Evolutionary conservation across 2,888 invertebrate species (phyloP).

Genomic region (Corythucha ciliata): DNA sequence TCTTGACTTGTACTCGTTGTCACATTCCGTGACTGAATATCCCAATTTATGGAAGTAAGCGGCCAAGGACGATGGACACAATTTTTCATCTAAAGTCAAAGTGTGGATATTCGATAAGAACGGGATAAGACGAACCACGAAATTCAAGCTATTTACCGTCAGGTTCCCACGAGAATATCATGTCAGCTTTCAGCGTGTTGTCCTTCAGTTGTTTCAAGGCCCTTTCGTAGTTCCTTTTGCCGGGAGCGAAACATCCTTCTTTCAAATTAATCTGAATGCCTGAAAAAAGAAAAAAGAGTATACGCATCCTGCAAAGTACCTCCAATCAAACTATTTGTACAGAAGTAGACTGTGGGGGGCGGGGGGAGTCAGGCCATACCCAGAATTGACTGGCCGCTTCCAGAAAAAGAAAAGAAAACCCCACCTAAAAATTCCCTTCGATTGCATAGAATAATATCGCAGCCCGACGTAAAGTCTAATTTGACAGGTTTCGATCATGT

Average conservation of each 20-base stretch:
- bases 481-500: too few relatives aligned
- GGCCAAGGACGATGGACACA: slow-evolving; percentile 16
- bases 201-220: slow-evolving; percentile 6
- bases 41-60: slow-evolving; percentile 13
- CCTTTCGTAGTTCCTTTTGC: slow-evolving; percentile 20
- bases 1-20: slow-evolving; percentile 7
- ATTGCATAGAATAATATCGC: too few relatives aligned
- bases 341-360: too few relatives aligned
- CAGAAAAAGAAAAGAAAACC: too few relatives aligned
- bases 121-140: not conserved
- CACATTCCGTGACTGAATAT: slow-evolving; percentile 4
- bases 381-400: too few relatives aligned
- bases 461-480: too few relatives aligned
- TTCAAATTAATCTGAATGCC: slow-evolving; percentile 16
- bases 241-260: slow-evolving; percentile 18
- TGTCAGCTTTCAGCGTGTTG: not conserved
- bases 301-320: not conserved
- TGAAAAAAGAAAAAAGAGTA: slow-evolving; percentile 9
- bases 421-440: too few relatives aligned
- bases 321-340: not conserved
- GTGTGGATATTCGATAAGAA: too few relatives aligned
- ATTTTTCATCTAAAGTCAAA: slow-evolving; percentile 1
- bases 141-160: not conserved
- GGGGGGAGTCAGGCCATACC: not conserved
- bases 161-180: slow-evolving; percentile 18